These are phyloP conservation scores for Apamea sordens DNA, from an alignment of 2,888 invertebrate species.

Conservation along the genomic window DNA sequence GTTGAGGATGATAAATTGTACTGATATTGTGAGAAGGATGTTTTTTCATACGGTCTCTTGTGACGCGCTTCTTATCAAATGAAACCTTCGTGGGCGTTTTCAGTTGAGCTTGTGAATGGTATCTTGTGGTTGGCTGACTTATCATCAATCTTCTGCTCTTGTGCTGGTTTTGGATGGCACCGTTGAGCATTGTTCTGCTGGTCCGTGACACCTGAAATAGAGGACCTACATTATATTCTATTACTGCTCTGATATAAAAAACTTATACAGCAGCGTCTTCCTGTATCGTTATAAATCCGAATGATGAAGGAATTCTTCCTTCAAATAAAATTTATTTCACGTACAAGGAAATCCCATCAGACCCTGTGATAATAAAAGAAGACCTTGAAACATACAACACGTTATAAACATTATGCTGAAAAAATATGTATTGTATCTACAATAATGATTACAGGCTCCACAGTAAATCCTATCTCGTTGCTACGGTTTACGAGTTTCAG, in stretches of 20 bases:
- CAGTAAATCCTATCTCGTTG: conserved; percentile 44
- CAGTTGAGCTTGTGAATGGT: background rate
- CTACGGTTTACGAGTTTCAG: conserved; percentile 50
- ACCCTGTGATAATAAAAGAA: conserved; percentile 27
- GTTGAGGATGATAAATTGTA: conserved; percentile 41
- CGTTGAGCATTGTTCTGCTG: background rate
- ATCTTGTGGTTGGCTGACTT: background rate
- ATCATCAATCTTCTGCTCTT: background rate
- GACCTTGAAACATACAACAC: conserved; percentile 32
- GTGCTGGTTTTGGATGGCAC: background rate
- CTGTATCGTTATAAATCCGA: background rate
- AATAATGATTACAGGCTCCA: conserved; percentile 31
- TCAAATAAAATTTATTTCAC: conserved; percentile 17
- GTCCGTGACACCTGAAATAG: background rate
- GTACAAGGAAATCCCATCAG: conserved; percentile 13
- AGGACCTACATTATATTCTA: background rate
- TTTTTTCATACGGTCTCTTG: background rate
- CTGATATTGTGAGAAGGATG: conserved; percentile 19
- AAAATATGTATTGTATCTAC: conserved; percentile 25
- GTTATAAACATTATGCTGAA: conserved; percentile 34
- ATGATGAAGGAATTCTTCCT: background rate
- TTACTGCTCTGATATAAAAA: background rate
- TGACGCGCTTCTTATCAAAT: background rate
- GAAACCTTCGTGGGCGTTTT: background rate
- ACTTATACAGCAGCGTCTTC: background rate